Percentiles rank a stretch among this genome's conserved stretches.
phyloP scores from a whole-genome alignment of 2,113 vertebrate species.

The Cryptoleucopteryx plumbea region DNA sequence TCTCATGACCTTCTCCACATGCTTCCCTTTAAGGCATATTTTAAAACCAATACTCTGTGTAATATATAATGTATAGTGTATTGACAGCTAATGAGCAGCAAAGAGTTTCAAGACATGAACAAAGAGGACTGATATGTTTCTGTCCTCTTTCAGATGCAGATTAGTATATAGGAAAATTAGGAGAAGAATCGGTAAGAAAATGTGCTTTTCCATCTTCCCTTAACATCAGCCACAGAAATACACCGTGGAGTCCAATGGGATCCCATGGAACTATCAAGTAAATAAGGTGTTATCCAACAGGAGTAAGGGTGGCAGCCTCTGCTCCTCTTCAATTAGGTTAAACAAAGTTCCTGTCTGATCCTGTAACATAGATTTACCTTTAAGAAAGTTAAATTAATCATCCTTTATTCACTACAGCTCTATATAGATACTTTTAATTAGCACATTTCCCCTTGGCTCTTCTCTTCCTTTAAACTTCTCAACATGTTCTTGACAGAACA shows the following conservation, averaged over 20 bases:
- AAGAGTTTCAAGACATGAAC: background rate
- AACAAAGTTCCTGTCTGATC: background rate
- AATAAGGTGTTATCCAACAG: background rate
- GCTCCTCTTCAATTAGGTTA: background rate
- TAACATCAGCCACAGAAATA: background rate
- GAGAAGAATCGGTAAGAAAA: background rate
- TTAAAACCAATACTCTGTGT: background rate
- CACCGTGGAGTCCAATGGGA: background rate
- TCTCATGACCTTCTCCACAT: background rate
- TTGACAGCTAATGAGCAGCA: background rate
- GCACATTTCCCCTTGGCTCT: conserved; percentile 28
- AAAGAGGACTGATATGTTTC: background rate
- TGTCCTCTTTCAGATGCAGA: background rate
- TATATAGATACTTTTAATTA: conserved; percentile 50
- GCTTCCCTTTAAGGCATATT: background rate
- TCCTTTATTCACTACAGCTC: background rate
- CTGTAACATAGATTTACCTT: background rate
- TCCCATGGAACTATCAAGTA: background rate
- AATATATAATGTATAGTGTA: background rate
- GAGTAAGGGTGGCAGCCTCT: background rate
- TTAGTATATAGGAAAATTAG: background rate
- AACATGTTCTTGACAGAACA: conserved; percentile 57
- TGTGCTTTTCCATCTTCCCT: background rate
- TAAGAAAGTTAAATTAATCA: conserved; percentile 21
- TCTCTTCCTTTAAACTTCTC: conserved; percentile 47